Base-by-base conservation (phyloP, 2,797 vertebrate species). In the Myripristis murdjan region DNA sequence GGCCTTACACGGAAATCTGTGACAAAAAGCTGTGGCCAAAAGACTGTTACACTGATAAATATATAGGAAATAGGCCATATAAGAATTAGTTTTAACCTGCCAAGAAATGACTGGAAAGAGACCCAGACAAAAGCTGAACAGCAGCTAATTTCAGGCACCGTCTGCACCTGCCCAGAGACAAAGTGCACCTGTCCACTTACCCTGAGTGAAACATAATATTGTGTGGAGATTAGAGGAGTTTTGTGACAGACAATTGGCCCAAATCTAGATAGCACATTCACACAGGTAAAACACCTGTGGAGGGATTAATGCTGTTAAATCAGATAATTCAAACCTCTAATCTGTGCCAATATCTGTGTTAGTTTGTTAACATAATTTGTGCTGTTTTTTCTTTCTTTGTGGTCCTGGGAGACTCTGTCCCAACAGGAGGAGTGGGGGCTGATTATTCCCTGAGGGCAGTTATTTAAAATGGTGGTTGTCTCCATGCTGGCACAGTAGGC, bases 381-480 rank as follows among this genome's bases (percentile, higher is more conserved):
- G 69, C n/a, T n/a, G n/a, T n/a, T 84, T 64, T 80, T 60, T 81
- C 74, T 68, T 81, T 85, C 73, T 81, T 51, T 73, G 64, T 72
- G 71, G 83, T 86, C 90, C 86, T 56, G 53, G 33, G 86, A 84
- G 87, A 84, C 68, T 75, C 41, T 61, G 87, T 92, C 90, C 89
- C 92, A 83, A 83, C 77, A 85, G 85, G 68, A 52, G 37, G 66
- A 82, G 81, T 79, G 78, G 75, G 75, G 65, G 73, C 77, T 33
- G 85, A 61, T 74, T 81, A 86, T 82, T 87, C 86, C 92, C 91
- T 79, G 77, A 83, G 82, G 91, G 85, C 73, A 37, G 82, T 87
- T 86, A 71, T 91, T 91, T 91, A 92, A 94, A 94, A 94, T 93
- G 93, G 93, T 89, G 92, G 88, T 88, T 90, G 84, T 82, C 82